Evolutionary conservation across 1,140 invertebrate genomes (phyloP).

Genomic region (Apis laboriosa): DNA sequence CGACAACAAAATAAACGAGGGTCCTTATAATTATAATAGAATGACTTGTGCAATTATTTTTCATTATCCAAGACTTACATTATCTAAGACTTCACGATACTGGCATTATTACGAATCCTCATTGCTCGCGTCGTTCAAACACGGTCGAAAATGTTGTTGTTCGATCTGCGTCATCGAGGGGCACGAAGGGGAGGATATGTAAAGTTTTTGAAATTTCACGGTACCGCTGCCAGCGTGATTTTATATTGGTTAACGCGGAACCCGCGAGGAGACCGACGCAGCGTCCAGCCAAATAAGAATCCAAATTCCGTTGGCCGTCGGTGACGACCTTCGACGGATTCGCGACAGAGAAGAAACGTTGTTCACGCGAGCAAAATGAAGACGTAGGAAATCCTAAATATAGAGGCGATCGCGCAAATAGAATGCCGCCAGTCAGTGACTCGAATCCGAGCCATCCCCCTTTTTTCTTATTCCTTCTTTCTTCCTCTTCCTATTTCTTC

Average conservation of each 20-base stretch:
- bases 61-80: too few relatives aligned
- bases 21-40: too few relatives aligned
- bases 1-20: too few relatives aligned
- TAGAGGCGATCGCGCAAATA: constrained; percentile 62
- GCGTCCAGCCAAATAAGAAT: constrained; percentile 33
- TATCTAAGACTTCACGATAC: too few relatives aligned
- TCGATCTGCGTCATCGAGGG: background rate
- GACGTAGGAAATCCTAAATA: constrained; percentile 56
- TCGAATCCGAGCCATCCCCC: constrained; percentile 46
- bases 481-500: constrained; percentile 39
- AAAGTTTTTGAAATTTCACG: constrained; percentile 26
- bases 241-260: constrained; percentile 23
- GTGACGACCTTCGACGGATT: constrained; percentile 48
- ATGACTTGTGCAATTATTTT: too few relatives aligned
- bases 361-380: constrained; percentile 48
- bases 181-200: background rate
- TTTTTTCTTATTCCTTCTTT: constrained; percentile 33
- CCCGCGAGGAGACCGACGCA: background rate
- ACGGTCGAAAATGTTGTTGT: background rate
- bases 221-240: constrained; percentile 12
- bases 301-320: constrained; percentile 27
- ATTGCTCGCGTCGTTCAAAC: background rate
- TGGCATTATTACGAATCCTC: background rate
- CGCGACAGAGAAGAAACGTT: constrained; percentile 44
- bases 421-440: constrained; percentile 63